Conservation (phyloP, 2,113 vertebrate species). For the Pituophis catenifer region DNA sequence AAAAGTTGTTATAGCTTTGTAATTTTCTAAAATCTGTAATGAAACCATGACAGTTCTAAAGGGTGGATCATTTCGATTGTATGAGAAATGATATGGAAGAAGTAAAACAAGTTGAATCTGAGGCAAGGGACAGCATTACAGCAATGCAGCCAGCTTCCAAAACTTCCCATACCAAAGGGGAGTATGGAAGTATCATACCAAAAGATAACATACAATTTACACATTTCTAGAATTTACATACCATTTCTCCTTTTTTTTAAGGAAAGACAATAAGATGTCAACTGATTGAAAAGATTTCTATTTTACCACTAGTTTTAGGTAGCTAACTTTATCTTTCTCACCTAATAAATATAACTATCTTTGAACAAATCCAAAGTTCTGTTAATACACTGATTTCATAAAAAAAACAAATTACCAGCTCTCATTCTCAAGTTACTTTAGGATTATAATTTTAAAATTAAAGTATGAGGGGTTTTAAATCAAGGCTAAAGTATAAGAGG, state of each 20-base stretch:
- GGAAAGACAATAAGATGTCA: too few species aligned
- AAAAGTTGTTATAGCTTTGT: rapidly evolving
- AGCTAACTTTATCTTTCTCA: background rate
- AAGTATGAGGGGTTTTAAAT: background rate
- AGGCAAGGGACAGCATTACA: background rate
- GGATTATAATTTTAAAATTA: background rate
- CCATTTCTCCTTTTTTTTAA: too few species aligned
- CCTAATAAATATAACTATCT: background rate
- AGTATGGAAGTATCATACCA: too few species aligned
- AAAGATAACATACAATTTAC: too few species aligned
- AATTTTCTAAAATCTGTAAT: background rate
- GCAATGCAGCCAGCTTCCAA: too few species aligned
- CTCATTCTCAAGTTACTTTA: background rate
- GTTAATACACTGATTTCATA: background rate
- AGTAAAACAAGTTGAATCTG: background rate
- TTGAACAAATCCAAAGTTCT: background rate
- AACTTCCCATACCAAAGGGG: too few species aligned
- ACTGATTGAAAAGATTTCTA: too few species aligned
- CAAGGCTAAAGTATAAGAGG: background rate
- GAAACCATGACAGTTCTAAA: background rate
- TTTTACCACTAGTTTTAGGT: background rate
- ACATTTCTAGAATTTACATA: too few species aligned
- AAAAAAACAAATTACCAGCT: background rate
- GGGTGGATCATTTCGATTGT: background rate
- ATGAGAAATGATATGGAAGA: background rate